A percentile compares a stretch with the other conserved stretches of the same genome.
phyloP scores from a whole-genome alignment of 2,113 vertebrate genomes.

The Prolemur simus region DNA sequence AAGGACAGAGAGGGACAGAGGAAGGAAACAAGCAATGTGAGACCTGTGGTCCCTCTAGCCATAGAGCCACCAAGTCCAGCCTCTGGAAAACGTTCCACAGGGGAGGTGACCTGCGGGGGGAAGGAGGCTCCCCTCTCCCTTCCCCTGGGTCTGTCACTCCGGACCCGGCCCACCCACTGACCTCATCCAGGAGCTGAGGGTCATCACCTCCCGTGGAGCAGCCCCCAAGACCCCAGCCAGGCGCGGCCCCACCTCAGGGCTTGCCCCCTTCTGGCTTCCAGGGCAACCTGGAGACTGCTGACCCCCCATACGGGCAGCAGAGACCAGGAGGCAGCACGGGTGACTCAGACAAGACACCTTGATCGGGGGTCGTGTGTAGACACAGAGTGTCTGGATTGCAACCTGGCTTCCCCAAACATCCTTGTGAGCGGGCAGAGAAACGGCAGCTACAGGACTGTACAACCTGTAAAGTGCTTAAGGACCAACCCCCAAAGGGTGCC shows the following conservation, averaged over 20 bases:
- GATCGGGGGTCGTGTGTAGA: fast-evolving
- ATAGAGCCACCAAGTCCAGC: neutral
- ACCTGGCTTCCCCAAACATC: neutral
- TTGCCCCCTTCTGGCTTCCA: neutral
- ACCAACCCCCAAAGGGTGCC: too few species aligned
- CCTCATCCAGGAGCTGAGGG: neutral
- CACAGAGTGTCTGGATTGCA: too few species aligned
- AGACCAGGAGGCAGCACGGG: neutral
- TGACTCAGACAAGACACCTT: fast-evolving
- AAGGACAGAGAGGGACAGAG: neutral
- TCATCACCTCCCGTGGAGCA: neutral
- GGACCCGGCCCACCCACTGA: neutral
- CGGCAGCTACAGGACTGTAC: fast-evolving
- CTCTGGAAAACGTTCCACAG: neutral
- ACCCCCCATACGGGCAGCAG: neutral
- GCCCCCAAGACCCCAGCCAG: neutral
- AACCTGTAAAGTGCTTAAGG: neutral
- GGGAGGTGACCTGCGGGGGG: neutral
- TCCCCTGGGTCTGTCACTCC: neutral
- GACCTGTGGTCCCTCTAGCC: neutral
- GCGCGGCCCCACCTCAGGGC: neutral
- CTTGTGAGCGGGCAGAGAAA: neutral
- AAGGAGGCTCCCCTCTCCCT: neutral
- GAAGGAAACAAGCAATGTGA: neutral
- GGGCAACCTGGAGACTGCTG: neutral